Evolutionary conservation across 2,888 invertebrate genomes (phyloP), one percentile per base, ranked within the genome.

Genomic region (Dorcus hopei): DNA sequence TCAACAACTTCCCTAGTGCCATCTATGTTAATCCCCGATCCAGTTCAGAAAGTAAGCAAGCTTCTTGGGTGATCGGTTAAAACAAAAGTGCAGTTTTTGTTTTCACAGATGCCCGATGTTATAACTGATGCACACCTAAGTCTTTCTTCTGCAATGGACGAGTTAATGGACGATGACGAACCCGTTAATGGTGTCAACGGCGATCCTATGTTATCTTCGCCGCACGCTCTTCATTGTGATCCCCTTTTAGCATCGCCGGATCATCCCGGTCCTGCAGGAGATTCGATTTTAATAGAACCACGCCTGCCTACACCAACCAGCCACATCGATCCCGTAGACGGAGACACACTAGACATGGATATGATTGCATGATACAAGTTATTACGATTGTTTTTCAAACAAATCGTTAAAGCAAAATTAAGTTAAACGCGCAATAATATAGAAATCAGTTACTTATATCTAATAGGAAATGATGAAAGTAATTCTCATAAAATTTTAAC

Each of bases 181-280:
- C 75, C 74, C 7, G 77, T 75, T 51, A 75, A 70, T 42, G 72
- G 74, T 38, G 74, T 74, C 19, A 70, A 72, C 62, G 78, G 79
- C 56, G 83, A 83, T 68, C 79, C 81, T 40, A 78, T 83, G 70
- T 67, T 83, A 43, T 78, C 75, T 51, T 81, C 78, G 49, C 80
- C 80, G 41, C 81, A 83, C 68, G 82, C 83, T 9, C 79, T 85
- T 2, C 84, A 83, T 57, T 81, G 83, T 26, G 84, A 86, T 53
- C 85, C 87, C 68, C 84, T 87, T 9, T 83, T 88, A 81, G 67
- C 82, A 75, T 75, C 84, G 77, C 64, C 82, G 78, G 42, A 84
- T 38, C 82, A 82, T 68, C 81, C 83, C 3, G 80, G 82, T 9
- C 83, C 85, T 62, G 81, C 82, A 23, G 82, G 83, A 47, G 88